Evolutionary conservation across 2,113 vertebrate species (phyloP).

Genomic region (Entomyzon cyanotis): DNA sequence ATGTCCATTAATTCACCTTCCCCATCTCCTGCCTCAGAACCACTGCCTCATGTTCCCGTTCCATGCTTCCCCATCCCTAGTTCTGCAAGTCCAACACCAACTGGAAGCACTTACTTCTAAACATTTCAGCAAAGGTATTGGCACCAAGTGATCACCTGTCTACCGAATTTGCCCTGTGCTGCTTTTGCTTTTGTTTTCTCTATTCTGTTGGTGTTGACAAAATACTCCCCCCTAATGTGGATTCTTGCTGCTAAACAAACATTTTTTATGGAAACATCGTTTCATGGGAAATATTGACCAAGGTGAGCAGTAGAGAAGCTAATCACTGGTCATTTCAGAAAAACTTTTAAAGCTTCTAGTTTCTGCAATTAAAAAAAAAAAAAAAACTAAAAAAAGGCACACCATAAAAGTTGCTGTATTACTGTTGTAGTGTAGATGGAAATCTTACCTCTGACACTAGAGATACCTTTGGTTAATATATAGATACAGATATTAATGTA

Average conservation of each 20-base stretch:
- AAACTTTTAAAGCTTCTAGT: background rate
- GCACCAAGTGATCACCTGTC: background rate
- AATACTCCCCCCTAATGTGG: background rate
- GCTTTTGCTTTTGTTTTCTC: background rate
- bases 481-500: background rate
- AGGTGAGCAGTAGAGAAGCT: background rate
- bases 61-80: accelerated
- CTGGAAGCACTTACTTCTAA: background rate
- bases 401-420: background rate
- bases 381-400: background rate
- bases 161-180: background rate
- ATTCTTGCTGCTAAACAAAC: background rate
- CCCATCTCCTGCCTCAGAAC: background rate
- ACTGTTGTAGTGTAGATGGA: background rate
- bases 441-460: background rate
- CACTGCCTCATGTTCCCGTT: background rate
- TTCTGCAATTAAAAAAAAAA: background rate
- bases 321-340: background rate
- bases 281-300: background rate
- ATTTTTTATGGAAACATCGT: background rate
- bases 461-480: background rate
- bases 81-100: background rate
- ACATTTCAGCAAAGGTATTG: background rate
- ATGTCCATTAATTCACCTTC: background rate
- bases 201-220: background rate